Evolutionary conservation across 2,113 vertebrate species (phyloP), one percentile per base, ranked within the genome.

Genomic region (Caloenas nicobarica): DNA sequence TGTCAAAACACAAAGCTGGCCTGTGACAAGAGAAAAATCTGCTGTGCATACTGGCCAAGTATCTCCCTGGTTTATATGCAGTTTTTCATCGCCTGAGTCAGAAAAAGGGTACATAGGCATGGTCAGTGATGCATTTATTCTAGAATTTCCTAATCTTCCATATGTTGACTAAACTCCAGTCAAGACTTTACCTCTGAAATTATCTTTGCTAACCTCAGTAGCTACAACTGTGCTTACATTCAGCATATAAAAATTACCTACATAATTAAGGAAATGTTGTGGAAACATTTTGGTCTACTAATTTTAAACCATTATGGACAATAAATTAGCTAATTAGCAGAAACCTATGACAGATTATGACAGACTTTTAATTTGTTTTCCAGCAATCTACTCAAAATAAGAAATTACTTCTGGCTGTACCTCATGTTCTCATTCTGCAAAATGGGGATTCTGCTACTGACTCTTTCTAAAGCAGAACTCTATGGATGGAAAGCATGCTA

Each of bases 281-380:
- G 22, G 15, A 93, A 93, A 79, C 16, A 89, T 85, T 88, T 91
- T 87, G 4, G 77, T 46, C 29, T 33, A 54, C 16, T 62, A 58
- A 74, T 56, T 95, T 91, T 44, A 94, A 89, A 40, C 11, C 14
- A 76, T n/a, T 54, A 42, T 16, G 66, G 68, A 92, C 46, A 73
- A 88, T 58, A 81, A 73, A 91, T 29, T 62, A 81, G 60, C 29
- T 88, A 54, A 89, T 87, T 89, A 89, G 70, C 24, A 82, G 53
- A 80, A 92, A 84, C 1, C n/a, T 74, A 81, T 68, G 46, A 62
- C 29, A 80, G 68, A 81, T 76, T 56, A 87, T 82, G 53, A 72
- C 25, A 82, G 53, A 76, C 28, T 82, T 85, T 29, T 58, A 62
- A 87, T 94, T 85, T 95, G 23, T 91, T 85, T 94, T 81, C 51